Base-by-base conservation (phyloP, 2,113 vertebrate genomes). In the Glareola pratincola region DNA sequence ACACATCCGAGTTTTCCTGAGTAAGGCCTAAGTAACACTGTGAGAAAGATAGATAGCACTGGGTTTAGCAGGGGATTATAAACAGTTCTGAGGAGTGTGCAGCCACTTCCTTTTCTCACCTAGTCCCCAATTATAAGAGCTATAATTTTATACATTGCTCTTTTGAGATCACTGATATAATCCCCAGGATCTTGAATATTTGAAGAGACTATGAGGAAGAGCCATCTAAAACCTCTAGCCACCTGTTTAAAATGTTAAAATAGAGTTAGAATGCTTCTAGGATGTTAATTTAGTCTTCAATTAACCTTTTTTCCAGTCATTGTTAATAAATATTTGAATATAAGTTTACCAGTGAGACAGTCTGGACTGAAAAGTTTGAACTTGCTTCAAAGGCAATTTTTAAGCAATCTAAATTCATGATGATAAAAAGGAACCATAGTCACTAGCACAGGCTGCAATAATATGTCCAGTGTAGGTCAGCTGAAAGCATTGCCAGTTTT, bases 301-400 rank as follows among this genome's bases (percentile, higher is more conserved):
- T 96, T 95, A 93, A 88, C 24, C 20, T 79, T 92, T 95, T 95
- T 96, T 85, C 92, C 90, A 94, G 71, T 76, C n/a, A 79, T 32
- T 94, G 32, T 92, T 90, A 89, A 84, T 92, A 90, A 79, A 79
- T 82, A 85, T 51, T 60, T 90, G 67, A 85, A 64, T 88, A 51
- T 72, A 93, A 85, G 45, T 84, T 94, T 92, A 84, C 73, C 60
- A 60, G 37, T 30, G 43, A 84, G 51, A 51, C 57, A 54, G 39
- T 63, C 71, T 57, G 88, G 50, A 81, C 77, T 53, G 47, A 93
- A 47, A 90, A 71, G 9, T 80, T 93, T 77, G 84, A 92, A 81
- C 15, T 45, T 82, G 54, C 57, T 92, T 94, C 86, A 94, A 84
- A 92, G 32, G 45, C 34, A 63, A 1, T 74, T 93, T 83, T 91